Base-by-base conservation (phyloP, 2,797 vertebrate species). In the Notolepis coatsorum region DNA sequence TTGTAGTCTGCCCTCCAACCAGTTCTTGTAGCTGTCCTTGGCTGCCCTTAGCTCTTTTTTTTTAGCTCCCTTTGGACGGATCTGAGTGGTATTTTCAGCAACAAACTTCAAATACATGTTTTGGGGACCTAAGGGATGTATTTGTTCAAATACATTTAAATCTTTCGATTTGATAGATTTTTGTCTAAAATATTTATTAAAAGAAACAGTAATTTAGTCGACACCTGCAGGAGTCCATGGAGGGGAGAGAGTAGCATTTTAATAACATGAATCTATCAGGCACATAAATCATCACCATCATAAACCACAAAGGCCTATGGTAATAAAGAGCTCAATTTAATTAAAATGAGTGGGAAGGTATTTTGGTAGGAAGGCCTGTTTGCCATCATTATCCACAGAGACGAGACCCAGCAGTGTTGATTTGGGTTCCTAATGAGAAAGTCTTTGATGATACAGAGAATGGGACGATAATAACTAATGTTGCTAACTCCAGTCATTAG, bases 401-500 rank as follows among this genome's bases (percentile, higher is more conserved):
- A 41, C 12, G 57, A n/a, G n/a, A n/a, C n/a, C 37, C 1, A 33
- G n/a, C 28, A n/a, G n/a, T 13, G 21, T 38, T 43, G 45, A 68
- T 65, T 52, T 52, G 52, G n/a, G 30, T 24, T 15, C 31, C 33
- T 1, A 25, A 42, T 67, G 48, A 76, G 56, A 43, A 71, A 72
- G 60, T 61, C 47, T 73, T 66, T 82, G 75, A 55, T 77, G 82
- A 80, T 68, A 48, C 28, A 38, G 49, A 61, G 61, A 74, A 81
- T 47, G 24, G 27, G 57, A 28, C 23, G 8, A 15, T 59, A 57
- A 79, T 77, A 57, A 66, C 69, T 66, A 64, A 77, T 42, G 60
- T 68, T 65, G 50, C 69, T 57, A 56, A 47, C 46, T 57, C 54
- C 24, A 21, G 60, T 87, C 85, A 88, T 87, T 79, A 77, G 87